Base-by-base conservation (phyloP, 1,140 invertebrate species). In the Drosophila oshimai region DNA sequence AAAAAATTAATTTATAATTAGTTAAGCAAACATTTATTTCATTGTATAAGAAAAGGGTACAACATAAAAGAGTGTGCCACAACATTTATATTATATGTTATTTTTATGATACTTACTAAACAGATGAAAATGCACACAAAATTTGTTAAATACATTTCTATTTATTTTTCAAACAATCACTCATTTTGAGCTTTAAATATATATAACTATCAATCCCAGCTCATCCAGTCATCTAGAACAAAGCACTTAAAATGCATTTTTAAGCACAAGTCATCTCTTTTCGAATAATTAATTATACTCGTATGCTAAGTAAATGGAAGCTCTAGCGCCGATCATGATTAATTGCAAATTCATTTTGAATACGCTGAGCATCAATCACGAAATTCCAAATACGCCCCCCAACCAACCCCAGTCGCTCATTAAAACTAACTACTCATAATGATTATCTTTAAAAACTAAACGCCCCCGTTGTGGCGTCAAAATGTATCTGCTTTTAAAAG, bases 391-490 rank as follows among this genome's bases (percentile, higher is more conserved):
- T 72, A 51, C 53, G 54, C 45, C 74, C 31, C 46, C 22, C 46
- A 31, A 31, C 49, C 51, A 70, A 29, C 37, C 37, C 13, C 67
- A 31, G 20, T 24, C 26, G 4, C 42, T 37, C 34, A 49, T 31
- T 33, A 34, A 58, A 49, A 71, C 6, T 71, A 70, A 65, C 46
- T 29, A 44, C 73, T 68, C 51, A 74, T 74, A 84, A 83, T 74
- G 44, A 84, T 78, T 41, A 71, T 61, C 58, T 65, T 71, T 71
- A 60, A 70, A 70, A 51, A 34, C 39, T 60, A 74, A 77, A 77
- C 61, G 46, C 61, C 68, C 68, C 68, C 78, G 74, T 74, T 74
- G 78, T 81, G 51, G 68, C 78, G 22, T 75, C 37, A 50, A 39
- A 39, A 53, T 51, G 31, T 44, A 72, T 51, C 31, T 34, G 22